Percentiles rank a stretch among this genome's conserved stretches.
Evolutionary conservation across 2,113 vertebrate species (phyloP).

Genomic region (Atrichornis clamosus): DNA sequence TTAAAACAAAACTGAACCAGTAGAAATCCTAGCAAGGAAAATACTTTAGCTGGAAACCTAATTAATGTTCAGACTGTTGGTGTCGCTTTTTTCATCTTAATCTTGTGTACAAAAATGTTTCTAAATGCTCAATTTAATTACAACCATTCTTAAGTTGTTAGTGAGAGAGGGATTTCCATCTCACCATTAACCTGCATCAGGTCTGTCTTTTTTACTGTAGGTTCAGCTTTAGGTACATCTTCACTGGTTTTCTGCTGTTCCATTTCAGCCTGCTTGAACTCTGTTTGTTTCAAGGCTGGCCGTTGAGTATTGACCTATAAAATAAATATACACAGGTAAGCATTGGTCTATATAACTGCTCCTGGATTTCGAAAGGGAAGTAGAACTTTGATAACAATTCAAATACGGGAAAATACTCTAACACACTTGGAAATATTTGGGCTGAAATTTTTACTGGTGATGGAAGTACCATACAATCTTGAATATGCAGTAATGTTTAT

Average conservation of each 20-base stretch:
- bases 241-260: not conserved
- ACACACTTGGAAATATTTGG: not conserved
- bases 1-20: not conserved
- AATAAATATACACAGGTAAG: not conserved
- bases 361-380: not conserved
- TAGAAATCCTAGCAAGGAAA: not conserved
- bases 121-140: not conserved
- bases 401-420: not conserved
- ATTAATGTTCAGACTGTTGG: not conserved
- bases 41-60: not conserved
- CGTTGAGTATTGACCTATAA: not conserved
- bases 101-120: not conserved
- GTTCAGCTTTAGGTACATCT: not conserved
- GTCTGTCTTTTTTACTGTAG: not conserved
- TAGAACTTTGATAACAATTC: not conserved
- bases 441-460: not conserved
- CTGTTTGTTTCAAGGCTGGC: not conserved
- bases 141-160: not conserved
- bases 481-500: not conserved
- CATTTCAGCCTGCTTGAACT: not conserved
- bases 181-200: constrained; percentile 34
- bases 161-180: not conserved
- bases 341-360: not conserved
- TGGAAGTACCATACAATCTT: not conserved
- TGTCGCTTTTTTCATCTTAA: not conserved